Conservation (phyloP, 2,113 vertebrate genomes). For the Dendropsophus ebraccatus region DNA sequence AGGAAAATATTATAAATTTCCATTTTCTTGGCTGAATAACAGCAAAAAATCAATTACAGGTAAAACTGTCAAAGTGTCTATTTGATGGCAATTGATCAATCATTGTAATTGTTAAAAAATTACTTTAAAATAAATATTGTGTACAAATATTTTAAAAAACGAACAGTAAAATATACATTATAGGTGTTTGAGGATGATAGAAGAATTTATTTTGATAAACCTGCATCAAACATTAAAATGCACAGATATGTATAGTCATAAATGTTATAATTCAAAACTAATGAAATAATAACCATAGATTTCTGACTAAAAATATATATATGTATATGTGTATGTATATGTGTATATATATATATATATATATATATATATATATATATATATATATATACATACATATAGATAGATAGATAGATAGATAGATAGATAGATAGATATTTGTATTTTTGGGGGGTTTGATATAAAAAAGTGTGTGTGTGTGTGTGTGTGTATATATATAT, state of each 20-base stretch:
- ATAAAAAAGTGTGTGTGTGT: too few relatives aligned
- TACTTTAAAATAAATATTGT: not conserved
- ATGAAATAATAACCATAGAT: too few relatives aligned
- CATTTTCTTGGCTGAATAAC: not conserved
- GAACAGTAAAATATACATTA: too few relatives aligned
- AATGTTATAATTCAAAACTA: not conserved
- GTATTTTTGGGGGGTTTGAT: too few relatives aligned
- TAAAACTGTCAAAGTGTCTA: not conserved
- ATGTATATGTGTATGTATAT: too few relatives aligned
- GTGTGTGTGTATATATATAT: too few relatives aligned
- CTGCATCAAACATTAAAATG: not conserved
- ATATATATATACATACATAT: too few relatives aligned
- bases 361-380: too few relatives aligned
- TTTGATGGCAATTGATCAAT: not conserved
- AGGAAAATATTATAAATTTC: not conserved
- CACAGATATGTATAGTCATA: not conserved
- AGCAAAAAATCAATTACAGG: not conserved
- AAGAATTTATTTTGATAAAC: not conserved
- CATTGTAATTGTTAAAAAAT: not conserved
- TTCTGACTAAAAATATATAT: too few relatives aligned
- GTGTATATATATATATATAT: not conserved
- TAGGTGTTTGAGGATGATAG: not conserved
- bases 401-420: too few relatives aligned
- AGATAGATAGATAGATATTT: too few relatives aligned
- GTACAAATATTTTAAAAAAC: too few relatives aligned